These are phyloP conservation scores for Thelaira solivaga DNA, from an alignment of 2,888 invertebrate species.

Conservation along the genomic window DNA sequence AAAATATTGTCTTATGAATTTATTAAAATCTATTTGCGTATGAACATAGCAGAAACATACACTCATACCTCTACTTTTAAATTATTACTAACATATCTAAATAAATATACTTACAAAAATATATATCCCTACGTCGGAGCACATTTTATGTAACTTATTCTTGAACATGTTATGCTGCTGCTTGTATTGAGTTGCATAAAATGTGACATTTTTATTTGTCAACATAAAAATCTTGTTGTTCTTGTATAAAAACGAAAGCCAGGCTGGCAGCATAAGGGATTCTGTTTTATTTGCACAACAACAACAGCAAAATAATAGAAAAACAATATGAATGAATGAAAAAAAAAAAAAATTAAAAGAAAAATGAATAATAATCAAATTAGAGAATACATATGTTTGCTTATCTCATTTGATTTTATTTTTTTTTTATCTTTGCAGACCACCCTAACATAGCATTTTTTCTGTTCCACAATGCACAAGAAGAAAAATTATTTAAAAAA, in stretches of 20 bases:
- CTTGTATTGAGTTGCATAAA: conserved; percentile 18
- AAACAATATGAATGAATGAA: conserved; percentile 12
- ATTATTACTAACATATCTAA: too few relatives aligned
- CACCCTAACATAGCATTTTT: too few relatives aligned
- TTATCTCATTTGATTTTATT: neutral
- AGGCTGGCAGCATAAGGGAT: neutral
- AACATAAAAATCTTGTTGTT: conserved; percentile 22
- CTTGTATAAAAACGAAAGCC: neutral
- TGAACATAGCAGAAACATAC: too few relatives aligned
- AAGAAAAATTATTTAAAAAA: too few relatives aligned
- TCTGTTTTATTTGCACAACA: neutral
- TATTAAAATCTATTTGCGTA: too few relatives aligned
- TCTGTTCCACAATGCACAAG: too few relatives aligned
- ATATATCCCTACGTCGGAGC: too few relatives aligned
- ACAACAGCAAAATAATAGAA: neutral
- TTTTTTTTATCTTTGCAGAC: neutral
- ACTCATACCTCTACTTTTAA: too few relatives aligned
- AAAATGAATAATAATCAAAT: conserved; percentile 32
- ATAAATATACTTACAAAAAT: too few relatives aligned
- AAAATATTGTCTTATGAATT: too few relatives aligned
- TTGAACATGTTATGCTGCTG: neutral
- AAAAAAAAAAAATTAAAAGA: too few relatives aligned
- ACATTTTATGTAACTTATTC: too few relatives aligned
- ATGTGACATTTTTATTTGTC: conserved; percentile 36
- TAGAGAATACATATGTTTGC: conserved; percentile 13